These are phyloP conservation scores for Scelioninae gen. 2 DNA, from an alignment of 2,888 invertebrate species.

Conservation along the genomic window DNA sequence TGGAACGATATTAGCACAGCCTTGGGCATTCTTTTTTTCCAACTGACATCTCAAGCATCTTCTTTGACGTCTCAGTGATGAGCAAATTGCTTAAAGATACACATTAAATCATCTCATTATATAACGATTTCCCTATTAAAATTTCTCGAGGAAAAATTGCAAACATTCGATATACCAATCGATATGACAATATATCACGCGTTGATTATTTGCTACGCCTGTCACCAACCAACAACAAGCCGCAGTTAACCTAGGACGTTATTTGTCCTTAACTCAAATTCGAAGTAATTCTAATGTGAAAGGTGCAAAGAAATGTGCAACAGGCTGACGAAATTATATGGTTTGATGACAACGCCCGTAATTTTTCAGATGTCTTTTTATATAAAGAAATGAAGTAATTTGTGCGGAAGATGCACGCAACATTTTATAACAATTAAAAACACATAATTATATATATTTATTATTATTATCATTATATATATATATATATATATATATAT, in stretches of 20 bases:
- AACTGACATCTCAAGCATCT: constrained; percentile 38
- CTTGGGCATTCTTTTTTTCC: constrained; percentile 35
- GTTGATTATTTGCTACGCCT: constrained; percentile 36
- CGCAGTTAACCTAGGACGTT: constrained; percentile 17
- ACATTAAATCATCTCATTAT: constrained; percentile 37
- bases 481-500: too few relatives aligned
- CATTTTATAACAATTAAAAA: too few relatives aligned
- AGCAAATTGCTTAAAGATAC: constrained; percentile 16
- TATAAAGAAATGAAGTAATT: too few relatives aligned
- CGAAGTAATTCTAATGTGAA: too few relatives aligned
- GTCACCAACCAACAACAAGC: constrained; percentile 8
- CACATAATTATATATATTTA: too few relatives aligned
- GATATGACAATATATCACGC: constrained; percentile 16
- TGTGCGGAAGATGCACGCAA: too few relatives aligned
- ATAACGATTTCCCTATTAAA: constrained; percentile 23
- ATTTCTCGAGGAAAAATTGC: constrained; percentile 20
- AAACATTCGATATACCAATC: constrained; percentile 6
- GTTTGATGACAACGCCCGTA: too few relatives aligned
- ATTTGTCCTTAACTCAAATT: constrained; percentile 20
- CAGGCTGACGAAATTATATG: too few relatives aligned
- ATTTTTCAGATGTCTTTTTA: too few relatives aligned
- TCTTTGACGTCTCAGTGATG: constrained; percentile 58
- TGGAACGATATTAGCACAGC: constrained; percentile 45
- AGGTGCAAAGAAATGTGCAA: too few relatives aligned
- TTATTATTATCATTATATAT: too few relatives aligned